Conservation (phyloP, 2,888 invertebrate genomes). For the Limenitis camilla region DNA sequence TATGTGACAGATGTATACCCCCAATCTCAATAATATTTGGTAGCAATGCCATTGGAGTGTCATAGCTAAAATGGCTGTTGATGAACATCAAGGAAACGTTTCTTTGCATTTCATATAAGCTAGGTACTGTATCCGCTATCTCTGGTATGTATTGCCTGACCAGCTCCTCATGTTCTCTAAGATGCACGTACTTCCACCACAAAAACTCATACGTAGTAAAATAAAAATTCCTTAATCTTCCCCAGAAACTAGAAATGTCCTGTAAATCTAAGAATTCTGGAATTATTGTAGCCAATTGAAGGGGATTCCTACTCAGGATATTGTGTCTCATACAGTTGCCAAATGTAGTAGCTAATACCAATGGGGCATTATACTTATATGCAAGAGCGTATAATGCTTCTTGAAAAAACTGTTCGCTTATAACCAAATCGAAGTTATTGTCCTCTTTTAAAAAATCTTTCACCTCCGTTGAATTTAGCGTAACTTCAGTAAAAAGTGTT, state of each 20-base stretch:
- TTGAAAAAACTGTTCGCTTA: slow-evolving; percentile 65
- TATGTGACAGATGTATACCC: slow-evolving; percentile 65
- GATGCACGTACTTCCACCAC: slow-evolving; percentile 55
- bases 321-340: slow-evolving; percentile 64
- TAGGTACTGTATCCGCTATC: slow-evolving; percentile 50
- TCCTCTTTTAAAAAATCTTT: slow-evolving; percentile 44
- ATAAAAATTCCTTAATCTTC: slow-evolving; percentile 66
- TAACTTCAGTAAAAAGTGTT: slow-evolving; percentile 47
- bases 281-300: slow-evolving; percentile 53
- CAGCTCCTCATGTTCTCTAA: slow-evolving; percentile 50
- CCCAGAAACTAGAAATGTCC: slow-evolving; percentile 69
- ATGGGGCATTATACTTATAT: slow-evolving; percentile 59
- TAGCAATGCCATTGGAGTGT: slow-evolving; percentile 58
- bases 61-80: slow-evolving; percentile 69
- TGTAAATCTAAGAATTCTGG: slow-evolving; percentile 51
- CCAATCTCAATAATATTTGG: slow-evolving; percentile 75
- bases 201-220: slow-evolving; percentile 54
- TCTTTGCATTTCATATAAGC: slow-evolving; percentile 51
- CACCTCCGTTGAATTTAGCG: slow-evolving; percentile 48
- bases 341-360: slow-evolving; percentile 53
- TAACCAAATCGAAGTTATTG: slow-evolving; percentile 59
- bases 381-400: slow-evolving; percentile 61
- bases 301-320: slow-evolving; percentile 50
- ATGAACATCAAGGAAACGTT: slow-evolving; percentile 59
- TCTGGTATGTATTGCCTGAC: slow-evolving; percentile 51